Evolutionary conservation across 2,888 invertebrate genomes (phyloP).

Genomic region (Idaea dimidiata): DNA sequence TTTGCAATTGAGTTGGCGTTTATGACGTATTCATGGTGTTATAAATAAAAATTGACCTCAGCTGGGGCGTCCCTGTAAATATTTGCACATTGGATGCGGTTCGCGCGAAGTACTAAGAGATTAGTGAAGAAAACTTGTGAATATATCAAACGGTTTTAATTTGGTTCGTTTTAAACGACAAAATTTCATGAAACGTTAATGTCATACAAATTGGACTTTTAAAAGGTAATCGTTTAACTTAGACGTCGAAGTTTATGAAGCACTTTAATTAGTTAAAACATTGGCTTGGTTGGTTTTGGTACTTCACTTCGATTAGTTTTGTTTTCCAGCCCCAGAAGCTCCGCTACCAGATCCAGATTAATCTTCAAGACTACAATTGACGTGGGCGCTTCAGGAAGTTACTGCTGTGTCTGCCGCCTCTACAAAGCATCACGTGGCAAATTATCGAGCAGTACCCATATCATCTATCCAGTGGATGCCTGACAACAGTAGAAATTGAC

Average conservation of each 20-base stretch:
- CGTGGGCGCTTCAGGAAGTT: too few relatives aligned
- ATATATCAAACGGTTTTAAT: conserved; percentile 45
- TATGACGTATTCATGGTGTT: conserved; percentile 38
- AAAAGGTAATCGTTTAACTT: not conserved
- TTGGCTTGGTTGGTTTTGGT: not conserved
- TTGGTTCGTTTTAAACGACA: conserved; percentile 18
- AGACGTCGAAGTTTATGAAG: not conserved
- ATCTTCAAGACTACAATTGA: too few relatives aligned
- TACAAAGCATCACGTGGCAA: too few relatives aligned
- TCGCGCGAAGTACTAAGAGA: conserved; percentile 65
- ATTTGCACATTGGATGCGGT: conserved; percentile 67
- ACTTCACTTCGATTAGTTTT: not conserved
- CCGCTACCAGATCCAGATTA: too few relatives aligned
- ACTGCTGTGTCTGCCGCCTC: too few relatives aligned
- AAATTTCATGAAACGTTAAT: conserved; percentile 7
- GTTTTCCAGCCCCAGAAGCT: too few relatives aligned
- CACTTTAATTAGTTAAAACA: not conserved
- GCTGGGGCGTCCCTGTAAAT: conserved; percentile 72
- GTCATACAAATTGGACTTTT: conserved; percentile 21
- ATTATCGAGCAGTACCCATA: too few relatives aligned
- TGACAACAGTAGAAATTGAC: too few relatives aligned
- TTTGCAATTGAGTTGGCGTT: conserved; percentile 16
- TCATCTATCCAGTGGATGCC: too few relatives aligned
- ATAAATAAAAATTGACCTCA: conserved; percentile 71
- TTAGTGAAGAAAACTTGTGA: conserved; percentile 53